Percentiles rank a stretch among this genome's conserved stretches.
These are phyloP conservation scores for Callipepla californica DNA, from an alignment of 2,113 vertebrate genomes.

Conservation along the genomic window DNA sequence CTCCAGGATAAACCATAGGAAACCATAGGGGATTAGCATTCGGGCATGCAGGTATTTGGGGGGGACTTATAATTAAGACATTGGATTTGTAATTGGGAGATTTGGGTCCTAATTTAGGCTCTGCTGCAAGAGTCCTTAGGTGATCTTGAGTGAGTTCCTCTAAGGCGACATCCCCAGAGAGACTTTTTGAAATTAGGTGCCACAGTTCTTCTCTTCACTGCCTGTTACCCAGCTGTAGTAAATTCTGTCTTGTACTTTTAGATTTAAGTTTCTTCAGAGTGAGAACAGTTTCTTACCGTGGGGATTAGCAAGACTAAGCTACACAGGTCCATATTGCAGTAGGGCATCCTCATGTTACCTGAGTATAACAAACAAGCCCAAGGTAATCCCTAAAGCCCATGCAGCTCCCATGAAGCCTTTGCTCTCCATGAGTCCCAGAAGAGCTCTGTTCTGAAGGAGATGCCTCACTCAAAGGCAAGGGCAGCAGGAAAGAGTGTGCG, in stretches of 20 bases:
- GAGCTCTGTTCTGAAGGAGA: background rate
- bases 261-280: background rate
- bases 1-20: fast-evolving
- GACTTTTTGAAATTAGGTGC: background rate
- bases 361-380: background rate
- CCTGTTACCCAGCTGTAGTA: background rate
- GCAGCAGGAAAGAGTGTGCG: background rate
- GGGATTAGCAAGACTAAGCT: background rate
- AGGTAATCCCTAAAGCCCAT: background rate
- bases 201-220: background rate
- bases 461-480: background rate
- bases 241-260: background rate
- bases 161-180: background rate
- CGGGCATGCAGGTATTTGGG: background rate
- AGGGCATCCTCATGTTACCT: background rate
- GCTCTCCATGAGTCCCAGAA: background rate
- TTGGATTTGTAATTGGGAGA: background rate
- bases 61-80: background rate
- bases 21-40: fast-evolving
- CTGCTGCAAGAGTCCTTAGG: background rate
- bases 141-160: background rate
- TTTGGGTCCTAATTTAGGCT: background rate
- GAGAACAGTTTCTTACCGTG: background rate
- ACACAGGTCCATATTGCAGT: background rate
- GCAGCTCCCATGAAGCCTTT: background rate